Base-by-base conservation (phyloP, 2,797 vertebrate genomes). In the Leucoraja ocellata region DNA sequence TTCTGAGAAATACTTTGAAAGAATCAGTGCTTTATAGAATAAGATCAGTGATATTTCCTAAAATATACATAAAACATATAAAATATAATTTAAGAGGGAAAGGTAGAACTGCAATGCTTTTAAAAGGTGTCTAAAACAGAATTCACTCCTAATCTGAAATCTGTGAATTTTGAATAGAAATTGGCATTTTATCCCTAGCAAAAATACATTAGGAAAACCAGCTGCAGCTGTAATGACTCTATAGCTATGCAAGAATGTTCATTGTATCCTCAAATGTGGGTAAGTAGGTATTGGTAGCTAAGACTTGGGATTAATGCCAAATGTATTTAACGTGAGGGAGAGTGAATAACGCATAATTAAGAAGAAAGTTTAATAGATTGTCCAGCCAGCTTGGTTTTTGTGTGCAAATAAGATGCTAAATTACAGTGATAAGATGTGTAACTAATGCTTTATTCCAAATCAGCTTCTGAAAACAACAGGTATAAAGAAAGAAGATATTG, bases 401-500 rank as follows among this genome's bases (percentile, higher is more conserved):
- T 8, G 25, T n/a, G 28, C 28, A 32, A 9, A 63, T 84, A 63
- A 86, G 5, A 3, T 14, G 16, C 10, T 28, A 25, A 61, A 84
- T 61, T 13, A 86, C n/a, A 78, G 11, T 78, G 11, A 36, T 68
- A 16, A 14, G 36, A 92, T 76, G 1, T 92, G 68, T 71, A 92
- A 28, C 18, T 39, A 91, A 9, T 76, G 21, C 14, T 65, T 36
- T 76, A 28, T 46, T 28, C 54, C 18, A 28, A 65, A n/a, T 16
- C 94, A 99, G 99, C 96, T 97, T 93, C 96, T 99, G 93, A 96
- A 96, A 81, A 96, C 97, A 80, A 95, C 97, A 0, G 98, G 98
- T 5, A 81, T 99, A 93, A 98, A 97, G 95, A 98, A 98, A 94
- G 98, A 99, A 63, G 98, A 99, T 23, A 96, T 99, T 93, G 84